phyloP scores from a whole-genome alignment of 2,888 invertebrate species.

The Leptinotarsa haldemani region DNA sequence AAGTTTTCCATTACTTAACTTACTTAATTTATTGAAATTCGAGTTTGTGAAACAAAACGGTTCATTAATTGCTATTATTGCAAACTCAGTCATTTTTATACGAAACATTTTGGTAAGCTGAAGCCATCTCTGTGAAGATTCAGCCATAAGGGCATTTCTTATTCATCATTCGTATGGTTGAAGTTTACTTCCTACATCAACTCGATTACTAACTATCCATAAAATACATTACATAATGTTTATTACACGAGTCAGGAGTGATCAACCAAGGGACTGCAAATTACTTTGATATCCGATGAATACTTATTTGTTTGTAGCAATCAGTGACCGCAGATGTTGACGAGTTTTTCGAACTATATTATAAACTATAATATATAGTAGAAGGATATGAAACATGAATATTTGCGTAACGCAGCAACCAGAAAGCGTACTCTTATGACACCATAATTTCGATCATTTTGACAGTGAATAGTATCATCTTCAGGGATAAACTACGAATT shows the following conservation, averaged over 20 bases:
- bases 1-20: too few relatives aligned
- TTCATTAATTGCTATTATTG: too few relatives aligned
- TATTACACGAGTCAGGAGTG: constrained; percentile 5
- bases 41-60: too few relatives aligned
- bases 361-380: too few relatives aligned
- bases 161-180: constrained; percentile 13
- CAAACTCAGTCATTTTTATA: too few relatives aligned
- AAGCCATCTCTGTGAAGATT: constrained; percentile 8
- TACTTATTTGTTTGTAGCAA: not conserved
- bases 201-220: constrained; percentile 14
- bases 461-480: too few relatives aligned
- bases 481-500: too few relatives aligned
- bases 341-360: not conserved
- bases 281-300: constrained; percentile 4
- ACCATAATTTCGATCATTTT: too few relatives aligned
- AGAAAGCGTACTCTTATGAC: too few relatives aligned
- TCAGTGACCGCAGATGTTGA: constrained; percentile 1
- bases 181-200: constrained; percentile 19
- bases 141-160: constrained; percentile 18
- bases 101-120: not conserved
- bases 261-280: constrained; percentile 2
- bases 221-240: constrained; percentile 17
- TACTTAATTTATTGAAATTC: too few relatives aligned
- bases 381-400: too few relatives aligned
- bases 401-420: too few relatives aligned